Conservation (phyloP, 2,797 vertebrate species). For the Lemur catta region DNA sequence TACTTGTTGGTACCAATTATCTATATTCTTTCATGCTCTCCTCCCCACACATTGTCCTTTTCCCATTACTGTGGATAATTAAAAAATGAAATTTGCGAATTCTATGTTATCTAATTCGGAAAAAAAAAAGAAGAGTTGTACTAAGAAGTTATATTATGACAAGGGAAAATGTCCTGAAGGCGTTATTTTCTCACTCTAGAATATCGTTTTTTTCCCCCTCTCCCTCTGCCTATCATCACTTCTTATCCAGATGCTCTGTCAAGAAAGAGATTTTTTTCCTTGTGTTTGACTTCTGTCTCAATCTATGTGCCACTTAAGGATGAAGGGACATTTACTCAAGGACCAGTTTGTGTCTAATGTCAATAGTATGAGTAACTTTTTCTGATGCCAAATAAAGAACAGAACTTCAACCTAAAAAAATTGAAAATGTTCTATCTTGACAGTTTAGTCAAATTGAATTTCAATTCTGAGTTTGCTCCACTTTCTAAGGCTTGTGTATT, state of each 20-base stretch:
- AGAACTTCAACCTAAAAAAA: background rate
- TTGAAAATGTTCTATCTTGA: background rate
- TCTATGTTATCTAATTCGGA: background rate
- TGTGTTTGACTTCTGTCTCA: background rate
- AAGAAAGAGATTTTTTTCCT: background rate
- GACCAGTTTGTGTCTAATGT: background rate
- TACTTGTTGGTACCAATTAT: background rate
- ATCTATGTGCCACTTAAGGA: background rate
- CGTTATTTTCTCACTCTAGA: slow-evolving; percentile 42
- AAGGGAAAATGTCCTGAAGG: slow-evolving; percentile 14
- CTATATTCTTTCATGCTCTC: background rate
- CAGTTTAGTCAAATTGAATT: background rate
- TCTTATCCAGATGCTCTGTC: background rate
- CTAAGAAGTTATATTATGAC: slow-evolving; percentile 4
- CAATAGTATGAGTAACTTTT: background rate
- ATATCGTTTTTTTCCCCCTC: background rate
- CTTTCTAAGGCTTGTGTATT: background rate
- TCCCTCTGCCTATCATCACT: background rate
- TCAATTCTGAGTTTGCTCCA: background rate
- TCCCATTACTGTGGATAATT: background rate
- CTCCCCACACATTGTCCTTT: background rate
- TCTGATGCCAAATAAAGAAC: background rate
- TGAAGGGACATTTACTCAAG: background rate
- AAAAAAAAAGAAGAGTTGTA: background rate
- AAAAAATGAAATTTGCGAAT: slow-evolving; percentile 59